phyloP scores from a whole-genome alignment of 2,113 vertebrate genomes.

The Oophaga pumilio region DNA sequence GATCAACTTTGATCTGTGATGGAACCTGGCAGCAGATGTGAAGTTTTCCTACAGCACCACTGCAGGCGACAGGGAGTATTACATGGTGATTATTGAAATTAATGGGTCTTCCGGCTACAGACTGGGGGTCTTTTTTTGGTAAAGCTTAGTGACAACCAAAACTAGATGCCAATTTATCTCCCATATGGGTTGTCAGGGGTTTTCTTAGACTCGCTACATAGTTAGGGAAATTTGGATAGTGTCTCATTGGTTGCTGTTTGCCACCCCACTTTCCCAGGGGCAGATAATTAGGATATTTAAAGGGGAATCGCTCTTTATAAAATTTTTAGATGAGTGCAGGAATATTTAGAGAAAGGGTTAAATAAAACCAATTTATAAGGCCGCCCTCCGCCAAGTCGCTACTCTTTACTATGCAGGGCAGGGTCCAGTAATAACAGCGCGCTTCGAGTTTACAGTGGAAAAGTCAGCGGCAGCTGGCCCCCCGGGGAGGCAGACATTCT shows the following conservation, averaged over 20 bases:
- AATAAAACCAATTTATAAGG: background rate
- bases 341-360: background rate
- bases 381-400: background rate
- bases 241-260: background rate
- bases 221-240: too few relatives aligned
- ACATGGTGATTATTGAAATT: background rate
- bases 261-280: background rate
- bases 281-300: background rate
- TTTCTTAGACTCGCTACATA: too few relatives aligned
- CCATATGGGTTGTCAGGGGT: background rate
- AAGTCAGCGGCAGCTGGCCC: conserved; percentile 12
- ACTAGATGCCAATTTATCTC: background rate
- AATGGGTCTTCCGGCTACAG: too few relatives aligned
- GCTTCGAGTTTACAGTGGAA: background rate
- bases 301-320: background rate
- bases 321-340: background rate
- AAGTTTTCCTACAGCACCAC: background rate
- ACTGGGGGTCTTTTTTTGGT: too few relatives aligned
- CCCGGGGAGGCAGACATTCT: background rate
- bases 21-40: background rate
- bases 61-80: background rate
- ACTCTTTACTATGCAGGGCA: background rate
- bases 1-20: background rate
- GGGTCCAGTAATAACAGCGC: conserved; percentile 31
- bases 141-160: too few relatives aligned